These are phyloP conservation scores for Drosophila borborema DNA, from an alignment of 2,888 invertebrate species.

Conservation along the genomic window DNA sequence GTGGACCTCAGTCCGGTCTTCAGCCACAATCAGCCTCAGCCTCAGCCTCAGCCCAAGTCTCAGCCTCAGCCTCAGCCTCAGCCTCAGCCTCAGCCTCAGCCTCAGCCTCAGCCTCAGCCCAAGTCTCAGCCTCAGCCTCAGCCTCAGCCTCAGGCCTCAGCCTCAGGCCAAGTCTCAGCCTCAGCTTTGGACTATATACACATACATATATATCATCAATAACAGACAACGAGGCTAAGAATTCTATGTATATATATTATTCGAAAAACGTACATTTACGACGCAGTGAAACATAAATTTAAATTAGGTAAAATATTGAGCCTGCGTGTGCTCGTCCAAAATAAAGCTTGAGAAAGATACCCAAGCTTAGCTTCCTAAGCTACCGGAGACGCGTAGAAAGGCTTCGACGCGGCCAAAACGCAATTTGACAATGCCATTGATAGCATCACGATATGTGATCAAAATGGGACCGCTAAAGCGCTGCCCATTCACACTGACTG, in stretches of 20 bases:
- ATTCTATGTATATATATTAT: not conserved
- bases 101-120: no score
- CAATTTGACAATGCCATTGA: slow-evolving; percentile 35
- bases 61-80: no score
- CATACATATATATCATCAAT: not conserved
- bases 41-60: no score
- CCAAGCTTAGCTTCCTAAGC: slow-evolving; percentile 16
- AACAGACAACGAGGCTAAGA: not conserved
- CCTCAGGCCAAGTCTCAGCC: no score
- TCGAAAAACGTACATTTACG: slow-evolving; percentile 2
- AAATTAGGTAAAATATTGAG: slow-evolving; percentile 10
- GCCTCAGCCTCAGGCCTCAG: no score
- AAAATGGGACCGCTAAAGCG: slow-evolving; percentile 41
- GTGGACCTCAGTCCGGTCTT: no score
- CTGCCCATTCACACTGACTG: slow-evolving; percentile 37
- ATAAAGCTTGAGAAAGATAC: not conserved
- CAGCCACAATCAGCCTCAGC: no score
- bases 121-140: no score
- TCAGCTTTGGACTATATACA: no score
- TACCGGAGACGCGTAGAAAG: slow-evolving; percentile 41
- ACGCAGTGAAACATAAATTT: slow-evolving; percentile 14
- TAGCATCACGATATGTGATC: slow-evolving; percentile 40
- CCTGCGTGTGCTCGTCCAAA: slow-evolving; percentile 1
- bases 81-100: no score
- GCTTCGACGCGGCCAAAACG: slow-evolving; percentile 43